These are phyloP conservation scores for Enteromius paludinosus DNA, from an alignment of 2,797 vertebrate species.

Conservation along the genomic window DNA sequence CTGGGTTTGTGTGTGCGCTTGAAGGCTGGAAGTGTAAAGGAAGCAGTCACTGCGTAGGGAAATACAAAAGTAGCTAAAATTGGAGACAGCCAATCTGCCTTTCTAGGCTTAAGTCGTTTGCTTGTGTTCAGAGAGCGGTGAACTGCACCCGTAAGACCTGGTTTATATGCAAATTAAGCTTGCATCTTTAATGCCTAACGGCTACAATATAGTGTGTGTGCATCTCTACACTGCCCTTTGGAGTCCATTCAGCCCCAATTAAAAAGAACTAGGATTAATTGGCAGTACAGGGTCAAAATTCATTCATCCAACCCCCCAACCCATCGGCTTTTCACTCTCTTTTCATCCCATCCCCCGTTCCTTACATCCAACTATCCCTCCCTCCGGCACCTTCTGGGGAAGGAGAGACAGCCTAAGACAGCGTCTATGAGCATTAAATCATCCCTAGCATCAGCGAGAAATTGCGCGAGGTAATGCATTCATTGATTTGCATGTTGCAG, in stretches of 20 bases:
- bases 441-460: constrained; percentile 29
- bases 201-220: constrained; percentile 65
- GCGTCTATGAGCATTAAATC: constrained; percentile 36
- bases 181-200: constrained; percentile 74
- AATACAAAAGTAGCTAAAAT: constrained; percentile 55
- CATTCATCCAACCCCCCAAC: constrained; percentile 75
- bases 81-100: constrained; percentile 55
- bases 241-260: constrained; percentile 79
- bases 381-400: constrained; percentile 3
- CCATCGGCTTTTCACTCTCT: constrained; percentile 64
- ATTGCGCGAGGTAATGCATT: constrained; percentile 27
- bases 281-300: constrained; percentile 75
- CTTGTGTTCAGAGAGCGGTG: constrained; percentile 70
- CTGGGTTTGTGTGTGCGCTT: constrained; percentile 4
- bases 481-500: constrained; percentile 41
- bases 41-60: constrained; percentile 38
- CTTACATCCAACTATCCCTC: not conserved
- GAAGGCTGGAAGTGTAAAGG: constrained; percentile 41
- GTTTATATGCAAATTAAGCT: constrained; percentile 79
- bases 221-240: constrained; percentile 67
- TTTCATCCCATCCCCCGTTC: constrained; percentile 57
- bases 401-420: not conserved
- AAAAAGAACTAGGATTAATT: constrained; percentile 78
- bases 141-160: constrained; percentile 74
- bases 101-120: constrained; percentile 71